phyloP scores from a whole-genome alignment of 2,797 vertebrate species.

The Sparidentex hasta region DNA sequence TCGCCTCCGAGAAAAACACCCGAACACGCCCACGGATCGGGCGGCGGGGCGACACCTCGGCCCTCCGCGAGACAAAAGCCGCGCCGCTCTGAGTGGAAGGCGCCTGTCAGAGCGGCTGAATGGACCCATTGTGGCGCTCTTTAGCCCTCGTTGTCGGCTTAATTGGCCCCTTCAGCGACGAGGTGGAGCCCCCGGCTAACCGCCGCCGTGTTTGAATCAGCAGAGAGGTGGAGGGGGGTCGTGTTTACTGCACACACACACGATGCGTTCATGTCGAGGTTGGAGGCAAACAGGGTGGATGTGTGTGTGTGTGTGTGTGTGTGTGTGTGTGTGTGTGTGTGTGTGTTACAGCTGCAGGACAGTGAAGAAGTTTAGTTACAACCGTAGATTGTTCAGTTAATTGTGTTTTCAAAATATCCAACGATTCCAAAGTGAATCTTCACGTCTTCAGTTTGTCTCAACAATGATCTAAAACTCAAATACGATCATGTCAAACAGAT shows the following conservation, averaged over 20 bases:
- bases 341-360: too few relatives aligned
- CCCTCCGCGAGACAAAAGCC: slow-evolving; percentile 63
- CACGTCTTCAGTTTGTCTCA: neutral
- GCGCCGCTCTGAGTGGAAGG: slow-evolving; percentile 47
- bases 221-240: slow-evolving; percentile 34
- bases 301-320: slow-evolving; percentile 1
- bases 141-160: slow-evolving; percentile 62
- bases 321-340: too few relatives aligned
- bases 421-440: neutral
- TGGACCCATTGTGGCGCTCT: slow-evolving; percentile 60
- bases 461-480: neutral
- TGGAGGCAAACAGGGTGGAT: neutral
- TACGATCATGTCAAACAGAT: too few relatives aligned
- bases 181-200: slow-evolving; percentile 45
- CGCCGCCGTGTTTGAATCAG: slow-evolving; percentile 4
- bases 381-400: neutral
- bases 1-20: slow-evolving; percentile 29
- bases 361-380: neutral
- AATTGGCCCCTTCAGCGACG: slow-evolving; percentile 70
- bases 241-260: slow-evolving; percentile 64
- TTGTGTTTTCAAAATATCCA: too few relatives aligned
- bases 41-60: slow-evolving; percentile 41
- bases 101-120: slow-evolving; percentile 64
- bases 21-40: slow-evolving; percentile 25
- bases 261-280: slow-evolving; percentile 22